A percentile compares a stretch with the other conserved stretches of the same genome.
Conservation (phyloP, 2,113 vertebrate genomes). For the Pelecanus crispus region DNA sequence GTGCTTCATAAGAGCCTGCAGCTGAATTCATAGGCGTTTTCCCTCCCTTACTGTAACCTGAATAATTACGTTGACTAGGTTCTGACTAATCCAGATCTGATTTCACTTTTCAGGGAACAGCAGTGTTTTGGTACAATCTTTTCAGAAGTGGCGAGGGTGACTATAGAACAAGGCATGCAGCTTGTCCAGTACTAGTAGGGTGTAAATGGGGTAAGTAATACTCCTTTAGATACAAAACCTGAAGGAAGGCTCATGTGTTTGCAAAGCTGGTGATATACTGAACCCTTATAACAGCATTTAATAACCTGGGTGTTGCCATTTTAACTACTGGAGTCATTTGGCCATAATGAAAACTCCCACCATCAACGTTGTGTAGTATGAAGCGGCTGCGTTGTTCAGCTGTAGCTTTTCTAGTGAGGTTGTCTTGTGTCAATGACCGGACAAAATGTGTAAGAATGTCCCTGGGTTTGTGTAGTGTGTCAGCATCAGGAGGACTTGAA, state of each 20-base stretch:
- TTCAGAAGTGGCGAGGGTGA: constrained; percentile 93
- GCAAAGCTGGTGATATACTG: background rate
- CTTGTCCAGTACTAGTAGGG: constrained; percentile 94
- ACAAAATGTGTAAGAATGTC: background rate
- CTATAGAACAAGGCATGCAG: constrained; percentile 93
- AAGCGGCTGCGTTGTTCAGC: background rate
- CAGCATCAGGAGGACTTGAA: background rate
- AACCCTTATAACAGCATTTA: background rate
- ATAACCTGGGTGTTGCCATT: background rate
- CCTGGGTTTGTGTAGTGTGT: background rate
- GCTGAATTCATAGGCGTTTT: background rate
- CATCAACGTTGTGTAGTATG: background rate
- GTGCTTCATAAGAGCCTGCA: background rate
- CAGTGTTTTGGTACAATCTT: constrained; percentile 98
- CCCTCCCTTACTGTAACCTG: background rate
- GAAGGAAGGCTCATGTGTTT: background rate
- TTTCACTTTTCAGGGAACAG: constrained; percentile 83
- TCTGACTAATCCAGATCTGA: background rate
- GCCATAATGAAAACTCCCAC: background rate
- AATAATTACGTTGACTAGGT: background rate
- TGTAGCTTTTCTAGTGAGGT: background rate
- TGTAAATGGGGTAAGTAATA: constrained; percentile 95
- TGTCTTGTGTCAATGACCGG: background rate
- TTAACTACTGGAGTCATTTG: background rate
- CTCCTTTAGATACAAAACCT: background rate